Conservation (phyloP, 2,888 invertebrate genomes). For the Deilephila porcellus region DNA sequence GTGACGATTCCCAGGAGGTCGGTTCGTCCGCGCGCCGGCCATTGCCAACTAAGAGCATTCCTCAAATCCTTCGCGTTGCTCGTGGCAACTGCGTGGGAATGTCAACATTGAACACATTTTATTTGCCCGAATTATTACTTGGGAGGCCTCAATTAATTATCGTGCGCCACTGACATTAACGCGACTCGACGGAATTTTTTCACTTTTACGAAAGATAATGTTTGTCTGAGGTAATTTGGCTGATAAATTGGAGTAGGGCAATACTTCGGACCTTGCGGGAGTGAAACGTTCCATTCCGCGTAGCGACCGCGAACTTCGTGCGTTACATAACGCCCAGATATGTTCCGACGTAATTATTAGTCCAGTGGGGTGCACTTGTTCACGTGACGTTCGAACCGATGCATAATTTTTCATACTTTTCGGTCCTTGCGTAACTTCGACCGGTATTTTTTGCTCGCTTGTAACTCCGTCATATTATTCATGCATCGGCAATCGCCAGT, state of each 20-base stretch:
- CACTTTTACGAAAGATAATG: constrained; percentile 57
- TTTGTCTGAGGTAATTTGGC: constrained; percentile 54
- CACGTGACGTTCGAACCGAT: constrained; percentile 58
- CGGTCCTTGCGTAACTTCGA: constrained; percentile 61
- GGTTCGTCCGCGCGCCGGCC: constrained; percentile 34
- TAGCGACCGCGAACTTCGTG: constrained; percentile 57
- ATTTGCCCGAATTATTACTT: constrained; percentile 66
- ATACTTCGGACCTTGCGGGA: constrained; percentile 51
- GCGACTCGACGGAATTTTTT: constrained; percentile 54
- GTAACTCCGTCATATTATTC: constrained; percentile 42
- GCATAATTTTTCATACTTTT: constrained; percentile 63
- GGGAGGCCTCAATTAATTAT: constrained; percentile 72
- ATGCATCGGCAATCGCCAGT: constrained; percentile 52
- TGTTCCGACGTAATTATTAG: constrained; percentile 61
- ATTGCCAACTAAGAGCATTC: constrained; percentile 53
- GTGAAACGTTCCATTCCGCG: constrained; percentile 52
- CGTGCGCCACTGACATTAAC: constrained; percentile 61
- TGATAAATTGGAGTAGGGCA: constrained; percentile 67
- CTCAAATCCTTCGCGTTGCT: constrained; percentile 54
- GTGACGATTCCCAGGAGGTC: constrained; percentile 45
- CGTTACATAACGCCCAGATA: constrained; percentile 66
- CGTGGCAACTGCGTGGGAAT: constrained; percentile 62
- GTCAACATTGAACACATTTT: constrained; percentile 50
- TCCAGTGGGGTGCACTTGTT: constrained; percentile 62
- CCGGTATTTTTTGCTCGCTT: constrained; percentile 26